Base-by-base conservation (phyloP, 1,140 invertebrate genomes). In the Hypothenemus hampei region DNA sequence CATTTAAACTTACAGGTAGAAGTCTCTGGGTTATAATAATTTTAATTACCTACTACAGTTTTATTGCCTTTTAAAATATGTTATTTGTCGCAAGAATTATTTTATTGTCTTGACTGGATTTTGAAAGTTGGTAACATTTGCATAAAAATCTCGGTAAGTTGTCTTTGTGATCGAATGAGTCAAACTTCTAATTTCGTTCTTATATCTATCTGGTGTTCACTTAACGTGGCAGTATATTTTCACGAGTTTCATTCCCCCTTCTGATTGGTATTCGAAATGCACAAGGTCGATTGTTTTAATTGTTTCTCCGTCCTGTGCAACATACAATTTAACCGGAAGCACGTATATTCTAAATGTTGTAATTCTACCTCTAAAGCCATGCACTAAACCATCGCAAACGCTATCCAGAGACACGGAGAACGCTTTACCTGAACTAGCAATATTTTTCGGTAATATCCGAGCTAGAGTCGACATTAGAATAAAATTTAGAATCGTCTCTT, bases 21-120 rank as follows among this genome's bases (percentile, higher is more conserved):
- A 56, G 45, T 56, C 53, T 45, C 53, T 33, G 48, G 53, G 53
- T 56, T 56, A 56, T 56, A 56, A 56, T 56, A 56, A 56, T 56
- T 56, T 56, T 56, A 56, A 56, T 56, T 56, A 56, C n/a, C n/a
- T n/a, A n/a, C 45, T 41, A 18, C 35, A 31, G 44, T 22, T 29
- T 40, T 56, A 56, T 48, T 56, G 53, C 53, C 51, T 45, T 16
- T 22, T 46, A 56, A 49, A 56, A 40, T 44, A 24, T 33, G 37
- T 37, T 18, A 41, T 56, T 56, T 56, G 44, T 54, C 51, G 46
- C 40, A 1, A 23, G 51, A 54, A 54, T 54, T 45, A 46, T 48
- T 56, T 56, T 56, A 56, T 29, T 31, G 26, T 22, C 48, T 40
- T 40, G 21, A 7, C 26, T 29, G 26, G n/a, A 29, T 37, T 16